Evolutionary conservation across 92 coral and sea anemone genomes (phyloP).

Genomic region (Virgularia gustaviana): DNA sequence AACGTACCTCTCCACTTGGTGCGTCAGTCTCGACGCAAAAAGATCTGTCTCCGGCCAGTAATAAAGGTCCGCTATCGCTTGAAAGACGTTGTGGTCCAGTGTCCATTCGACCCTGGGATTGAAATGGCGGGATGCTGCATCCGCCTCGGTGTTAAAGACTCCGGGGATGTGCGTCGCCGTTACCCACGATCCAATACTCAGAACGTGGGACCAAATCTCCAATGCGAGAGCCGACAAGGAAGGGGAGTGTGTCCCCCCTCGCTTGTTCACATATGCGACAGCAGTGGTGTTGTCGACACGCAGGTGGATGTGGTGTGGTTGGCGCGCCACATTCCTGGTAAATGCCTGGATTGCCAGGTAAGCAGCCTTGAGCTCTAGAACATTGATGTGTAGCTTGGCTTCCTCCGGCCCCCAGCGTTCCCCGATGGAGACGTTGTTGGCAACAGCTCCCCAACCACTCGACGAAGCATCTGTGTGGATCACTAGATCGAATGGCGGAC

Average conservation of each 20-base stretch:
- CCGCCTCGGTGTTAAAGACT: conserved; percentile 59
- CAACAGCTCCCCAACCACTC: conserved; percentile 45
- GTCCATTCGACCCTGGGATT: conserved; percentile 53
- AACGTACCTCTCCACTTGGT: conserved; percentile 46
- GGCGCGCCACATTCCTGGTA: background rate
- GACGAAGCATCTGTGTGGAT: conserved; percentile 41
- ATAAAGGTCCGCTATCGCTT: conserved; percentile 6
- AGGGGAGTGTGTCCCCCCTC: conserved; percentile 38
- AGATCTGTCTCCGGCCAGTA: conserved; percentile 54
- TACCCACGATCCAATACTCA: conserved; percentile 42
- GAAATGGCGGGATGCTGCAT: conserved; percentile 56
- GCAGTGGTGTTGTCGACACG: conserved; percentile 59
- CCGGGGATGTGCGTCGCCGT: conserved; percentile 62
- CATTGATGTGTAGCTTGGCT: conserved; percentile 43
- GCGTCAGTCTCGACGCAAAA: conserved; percentile 52
- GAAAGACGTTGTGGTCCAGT: conserved; percentile 24
- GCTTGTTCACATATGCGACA: conserved; percentile 51
- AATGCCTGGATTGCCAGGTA: conserved; percentile 49
- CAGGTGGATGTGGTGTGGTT: conserved; percentile 38
- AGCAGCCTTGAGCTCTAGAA: conserved; percentile 51
- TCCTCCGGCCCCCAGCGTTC: conserved; percentile 46
- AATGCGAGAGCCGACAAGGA: conserved; percentile 31
- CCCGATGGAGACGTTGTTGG: conserved; percentile 41
- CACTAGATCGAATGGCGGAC: conserved; percentile 37
- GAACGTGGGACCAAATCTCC: conserved; percentile 49